Evolutionary conservation across 35 echinoderm and acorn worm species (phyloP), one percentile per base, ranked within the genome.

Genomic region (Apostichopus japonicus): DNA sequence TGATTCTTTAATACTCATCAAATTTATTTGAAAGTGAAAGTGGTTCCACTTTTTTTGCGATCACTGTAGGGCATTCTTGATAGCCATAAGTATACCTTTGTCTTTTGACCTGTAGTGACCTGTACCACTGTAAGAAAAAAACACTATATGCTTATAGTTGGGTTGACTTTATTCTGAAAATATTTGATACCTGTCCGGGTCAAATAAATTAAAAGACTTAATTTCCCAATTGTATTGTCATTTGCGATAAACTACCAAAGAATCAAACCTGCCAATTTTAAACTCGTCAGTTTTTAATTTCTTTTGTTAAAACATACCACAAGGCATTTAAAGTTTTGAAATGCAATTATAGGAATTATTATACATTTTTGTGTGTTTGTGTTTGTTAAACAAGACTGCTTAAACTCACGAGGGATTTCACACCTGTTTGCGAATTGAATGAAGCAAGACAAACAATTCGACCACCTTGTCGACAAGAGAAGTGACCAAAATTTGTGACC

Each of bases 261-360:
- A 67, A 15, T 67, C 8, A 67, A 67, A 67, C 19, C 63, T 67
- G 63, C 63, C 63, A 67, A 15, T 67, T 67, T 67, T 44, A 44
- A 44, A 0, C 33, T 44, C 33, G 33, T 72, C 67, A 72, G 67
- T 72, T 72, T 72, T 72, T 72, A 72, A 72, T 72, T 72, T 72
- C 67, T 72, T 72, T 72, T 72, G 67, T 72, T 72, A 72, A 72
- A 72, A 72, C 67, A 72, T 72, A 72, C 67, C 67, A 72, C 67
- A 72, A 72, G 67, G 67, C 3, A 72, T 72, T 72, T 72, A 72
- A 72, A 72, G 67, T 72, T 72, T 72, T 72, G 67, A 72, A 72
- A 72, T 72, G 67, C 67, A 72, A 72, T 72, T 72, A 72, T 72
- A 72, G 67, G 67, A 72, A 72, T 72, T 72, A 72, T 72, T 72